Evolutionary conservation across 2,888 invertebrate genomes (phyloP), one percentile per base, ranked within the genome.

Genomic region (Digitonthophagus gazella): DNA sequence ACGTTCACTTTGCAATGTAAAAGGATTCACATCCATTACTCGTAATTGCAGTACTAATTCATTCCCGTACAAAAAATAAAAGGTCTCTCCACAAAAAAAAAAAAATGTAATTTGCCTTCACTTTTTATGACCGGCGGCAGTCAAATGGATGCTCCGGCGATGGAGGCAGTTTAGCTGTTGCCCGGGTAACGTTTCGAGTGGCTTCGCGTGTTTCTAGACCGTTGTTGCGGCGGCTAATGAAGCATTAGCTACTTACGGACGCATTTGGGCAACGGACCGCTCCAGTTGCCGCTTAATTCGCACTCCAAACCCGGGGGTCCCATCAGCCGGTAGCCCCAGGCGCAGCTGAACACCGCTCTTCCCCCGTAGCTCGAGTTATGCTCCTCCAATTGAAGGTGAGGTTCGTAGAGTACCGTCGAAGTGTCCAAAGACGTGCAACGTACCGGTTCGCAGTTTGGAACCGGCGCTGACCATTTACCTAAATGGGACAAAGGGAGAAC

Each of bases 341-440:
- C 88, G 80, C 95, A 95, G 73, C 90, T 88, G 84, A 95, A 95
- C 74, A 91, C 87, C 11, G 92, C 93, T 66, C 90, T 87, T 4
- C 93, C 93, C 66, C 93, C 93, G 77, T 89, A 92, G 75, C 91
- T 92, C 71, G 92, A 90, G 83, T 94, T 93, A 81, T 92, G 89
- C 78, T 93, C 93, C 71, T 91, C 86, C 72, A 94, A 84, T 77
- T 89, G 89, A 63, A 95, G 85, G 79, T 91, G 91, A 0, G 91
- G 88, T 75, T 92, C 91, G 58, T 88, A 84, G 3, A 90, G 83
- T 68, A 86, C 87, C 66, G 92, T 84, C 58, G 87, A 84, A 0
- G 91, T 83, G 72, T 87, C 87, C 71, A 94, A 83, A 65, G 87
- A 83, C 0, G 93, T 91, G 80, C 95, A 95, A 75, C 89, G 87